phyloP scores from a whole-genome alignment of 2,888 invertebrate species.

The Drosophila prolongata region DNA sequence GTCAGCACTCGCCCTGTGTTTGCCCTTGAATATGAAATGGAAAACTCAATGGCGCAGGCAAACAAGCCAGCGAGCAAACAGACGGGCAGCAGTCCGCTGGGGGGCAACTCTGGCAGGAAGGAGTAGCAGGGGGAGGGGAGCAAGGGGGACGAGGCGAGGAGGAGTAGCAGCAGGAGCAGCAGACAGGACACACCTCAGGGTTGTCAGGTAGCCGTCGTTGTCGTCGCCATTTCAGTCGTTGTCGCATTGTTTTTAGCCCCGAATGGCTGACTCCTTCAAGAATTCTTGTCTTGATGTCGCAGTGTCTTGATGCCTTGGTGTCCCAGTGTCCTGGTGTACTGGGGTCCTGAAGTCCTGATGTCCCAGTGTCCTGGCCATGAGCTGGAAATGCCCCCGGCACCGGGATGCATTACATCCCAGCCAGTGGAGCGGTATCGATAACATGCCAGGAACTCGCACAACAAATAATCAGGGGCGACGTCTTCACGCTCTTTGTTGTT shows the following conservation, averaged over 20 bases:
- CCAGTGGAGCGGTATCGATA: conserved; percentile 9
- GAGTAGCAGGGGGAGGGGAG: background rate
- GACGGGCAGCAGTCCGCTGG: conserved; percentile 15
- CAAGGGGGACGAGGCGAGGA: background rate
- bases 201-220: conserved; percentile 50
- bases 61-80: conserved; percentile 47
- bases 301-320: no score
- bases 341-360: no score
- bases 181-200: conserved; percentile 49
- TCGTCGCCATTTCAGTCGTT: conserved; percentile 32
- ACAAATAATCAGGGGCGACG: conserved; percentile 8
- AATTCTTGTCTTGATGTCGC: background rate
- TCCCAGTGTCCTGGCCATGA: background rate
- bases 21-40: conserved; percentile 58
- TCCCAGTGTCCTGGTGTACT: background rate
- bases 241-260: conserved; percentile 36
- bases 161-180: conserved; percentile 12
- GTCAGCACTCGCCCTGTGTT: conserved; percentile 36
- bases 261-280: conserved; percentile 19
- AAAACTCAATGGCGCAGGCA: conserved; percentile 52
- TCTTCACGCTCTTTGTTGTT: background rate
- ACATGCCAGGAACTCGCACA: background rate
- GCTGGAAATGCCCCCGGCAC: background rate
- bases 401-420: background rate
- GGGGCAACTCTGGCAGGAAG: conserved; percentile 2